These are phyloP conservation scores for Diaprepes abbreviatus DNA, from an alignment of 2,888 invertebrate genomes.

Conservation along the genomic window DNA sequence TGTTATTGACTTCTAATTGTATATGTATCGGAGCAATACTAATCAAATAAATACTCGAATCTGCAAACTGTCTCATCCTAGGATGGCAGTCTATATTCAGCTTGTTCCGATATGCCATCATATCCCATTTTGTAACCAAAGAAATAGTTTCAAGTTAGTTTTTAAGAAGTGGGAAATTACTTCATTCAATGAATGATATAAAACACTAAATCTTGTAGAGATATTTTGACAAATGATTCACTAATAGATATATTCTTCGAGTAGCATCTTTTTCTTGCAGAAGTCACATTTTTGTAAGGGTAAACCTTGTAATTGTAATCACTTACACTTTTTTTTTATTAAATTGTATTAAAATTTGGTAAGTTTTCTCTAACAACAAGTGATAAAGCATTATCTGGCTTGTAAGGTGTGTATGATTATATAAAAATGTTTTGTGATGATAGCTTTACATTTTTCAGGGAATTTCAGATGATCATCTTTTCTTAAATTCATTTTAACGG, in stretches of 20 bases:
- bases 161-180: not conserved
- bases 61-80: not conserved
- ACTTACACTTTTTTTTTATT: not conserved
- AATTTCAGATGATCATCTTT: not conserved
- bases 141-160: not conserved
- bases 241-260: not conserved
- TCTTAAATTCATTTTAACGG: not conserved
- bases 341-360: too few relatives aligned
- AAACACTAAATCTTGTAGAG: not conserved
- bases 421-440: not conserved
- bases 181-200: not conserved
- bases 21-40: not conserved
- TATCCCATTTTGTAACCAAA: not conserved
- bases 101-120: not conserved
- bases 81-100: not conserved
- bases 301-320: not conserved
- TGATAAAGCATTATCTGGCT: not conserved
- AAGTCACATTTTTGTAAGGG: not conserved
- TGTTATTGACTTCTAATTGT: not conserved
- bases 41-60: not conserved
- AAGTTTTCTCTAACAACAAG: not conserved
- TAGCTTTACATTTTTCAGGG: constrained; percentile 3
- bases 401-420: not conserved
- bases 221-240: not conserved
- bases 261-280: not conserved